Conservation (phyloP, 2,797 vertebrate genomes). For the Neosilurus mollespiculum region DNA sequence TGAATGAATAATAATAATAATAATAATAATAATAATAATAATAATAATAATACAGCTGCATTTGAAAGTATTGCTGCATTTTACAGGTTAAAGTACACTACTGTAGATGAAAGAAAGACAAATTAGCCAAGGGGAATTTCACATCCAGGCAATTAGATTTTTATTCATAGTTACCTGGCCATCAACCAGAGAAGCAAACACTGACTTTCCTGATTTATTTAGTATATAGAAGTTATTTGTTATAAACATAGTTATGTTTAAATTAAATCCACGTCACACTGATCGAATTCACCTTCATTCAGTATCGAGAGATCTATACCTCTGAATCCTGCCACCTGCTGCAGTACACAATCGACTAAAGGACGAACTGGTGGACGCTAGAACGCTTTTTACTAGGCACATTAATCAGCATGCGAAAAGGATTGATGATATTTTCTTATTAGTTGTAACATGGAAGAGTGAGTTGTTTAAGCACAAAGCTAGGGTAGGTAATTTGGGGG, state of each 20-base stretch:
- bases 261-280: not conserved
- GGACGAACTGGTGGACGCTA: not conserved
- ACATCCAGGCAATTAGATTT: not conserved
- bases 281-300: not conserved
- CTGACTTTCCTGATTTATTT: not conserved
- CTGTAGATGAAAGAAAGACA: not conserved
- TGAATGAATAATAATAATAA: not conserved
- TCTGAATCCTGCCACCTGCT: not conserved
- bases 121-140: not conserved
- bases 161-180: not conserved
- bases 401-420: not conserved
- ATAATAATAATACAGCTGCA: not conserved
- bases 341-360: not conserved
- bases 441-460: not conserved
- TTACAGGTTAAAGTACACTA: not conserved
- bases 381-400: not conserved
- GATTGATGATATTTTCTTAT: not conserved
- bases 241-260: too few relatives aligned
- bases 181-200: not conserved
- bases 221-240: too few relatives aligned
- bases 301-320: not conserved
- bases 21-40: not conserved
- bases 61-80: not conserved
- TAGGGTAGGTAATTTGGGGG: too few relatives aligned
- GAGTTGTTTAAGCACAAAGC: too few relatives aligned